A percentile compares a stretch with the other conserved stretches of the same genome.
These are phyloP conservation scores for Scolopax rusticola DNA, from an alignment of 2,797 vertebrate species.

Conservation along the genomic window DNA sequence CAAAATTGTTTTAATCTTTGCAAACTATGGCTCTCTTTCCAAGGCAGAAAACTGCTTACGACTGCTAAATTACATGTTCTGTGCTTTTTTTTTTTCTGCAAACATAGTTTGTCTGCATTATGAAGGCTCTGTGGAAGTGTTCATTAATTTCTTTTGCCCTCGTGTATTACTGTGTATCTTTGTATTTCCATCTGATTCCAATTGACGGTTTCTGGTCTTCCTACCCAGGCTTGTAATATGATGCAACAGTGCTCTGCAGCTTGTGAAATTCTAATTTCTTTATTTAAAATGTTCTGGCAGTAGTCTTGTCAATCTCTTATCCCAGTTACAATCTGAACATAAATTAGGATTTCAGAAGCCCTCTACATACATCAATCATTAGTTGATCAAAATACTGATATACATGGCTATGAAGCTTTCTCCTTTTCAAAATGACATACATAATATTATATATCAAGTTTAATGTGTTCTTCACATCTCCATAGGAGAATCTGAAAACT, in stretches of 20 bases:
- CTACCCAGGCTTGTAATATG: neutral
- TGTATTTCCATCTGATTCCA: neutral
- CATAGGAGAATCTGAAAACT: neutral
- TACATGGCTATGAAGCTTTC: neutral
- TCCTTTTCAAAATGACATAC: neutral
- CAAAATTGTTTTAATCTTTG: neutral
- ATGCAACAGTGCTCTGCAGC: neutral
- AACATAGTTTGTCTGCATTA: neutral
- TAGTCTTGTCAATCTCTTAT: neutral
- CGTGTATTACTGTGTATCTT: neutral
- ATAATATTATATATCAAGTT: neutral
- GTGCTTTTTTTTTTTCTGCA: neutral
- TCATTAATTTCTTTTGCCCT: neutral
- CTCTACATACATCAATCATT: neutral
- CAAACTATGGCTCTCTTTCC: neutral
- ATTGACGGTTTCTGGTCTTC: neutral
- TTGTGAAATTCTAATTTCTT: neutral
- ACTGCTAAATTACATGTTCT: neutral
- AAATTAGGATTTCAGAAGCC: neutral
- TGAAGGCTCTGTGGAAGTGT: neutral
- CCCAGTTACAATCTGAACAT: neutral
- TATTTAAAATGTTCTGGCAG: neutral
- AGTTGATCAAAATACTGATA: neutral
- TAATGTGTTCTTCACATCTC: neutral
- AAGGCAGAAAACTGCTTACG: neutral